These are phyloP conservation scores for Rissa tridactyla DNA, from an alignment of 2,113 vertebrate species.

Conservation along the genomic window DNA sequence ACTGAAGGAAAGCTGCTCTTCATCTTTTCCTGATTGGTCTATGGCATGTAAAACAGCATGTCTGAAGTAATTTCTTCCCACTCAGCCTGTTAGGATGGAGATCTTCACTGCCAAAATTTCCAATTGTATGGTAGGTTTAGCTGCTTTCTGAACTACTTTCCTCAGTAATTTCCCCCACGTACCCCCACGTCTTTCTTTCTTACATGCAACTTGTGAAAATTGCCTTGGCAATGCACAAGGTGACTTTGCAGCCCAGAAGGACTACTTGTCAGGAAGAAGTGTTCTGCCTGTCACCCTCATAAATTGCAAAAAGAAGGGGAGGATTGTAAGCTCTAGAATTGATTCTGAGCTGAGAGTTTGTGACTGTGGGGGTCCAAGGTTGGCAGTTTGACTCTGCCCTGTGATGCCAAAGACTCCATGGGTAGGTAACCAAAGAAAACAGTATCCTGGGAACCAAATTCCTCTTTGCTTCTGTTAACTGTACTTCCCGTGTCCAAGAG, in stretches of 20 bases:
- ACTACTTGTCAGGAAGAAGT: not conserved
- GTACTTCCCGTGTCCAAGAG: not conserved
- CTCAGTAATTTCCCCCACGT: not conserved
- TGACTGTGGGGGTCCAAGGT: not conserved
- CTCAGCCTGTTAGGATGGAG: not conserved
- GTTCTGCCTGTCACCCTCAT: not conserved
- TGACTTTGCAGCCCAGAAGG: not conserved
- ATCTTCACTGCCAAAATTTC: not conserved
- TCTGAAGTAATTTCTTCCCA: not conserved
- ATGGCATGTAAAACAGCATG: not conserved
- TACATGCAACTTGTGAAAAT: not conserved
- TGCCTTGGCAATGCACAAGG: not conserved
- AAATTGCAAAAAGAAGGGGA: not conserved
- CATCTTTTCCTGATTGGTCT: not conserved
- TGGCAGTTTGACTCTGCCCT: not conserved
- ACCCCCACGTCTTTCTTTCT: not conserved
- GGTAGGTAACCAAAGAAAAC: not conserved
- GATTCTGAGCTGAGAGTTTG: not conserved
- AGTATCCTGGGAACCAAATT: not conserved
- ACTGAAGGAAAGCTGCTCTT: not conserved
- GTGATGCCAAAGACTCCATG: not conserved
- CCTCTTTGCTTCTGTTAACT: not conserved
- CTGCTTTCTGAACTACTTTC: not conserved
- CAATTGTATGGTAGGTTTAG: not conserved
- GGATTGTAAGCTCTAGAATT: not conserved